Conservation (phyloP, 2,797 vertebrate genomes). For the Sus cebifrons region DNA sequence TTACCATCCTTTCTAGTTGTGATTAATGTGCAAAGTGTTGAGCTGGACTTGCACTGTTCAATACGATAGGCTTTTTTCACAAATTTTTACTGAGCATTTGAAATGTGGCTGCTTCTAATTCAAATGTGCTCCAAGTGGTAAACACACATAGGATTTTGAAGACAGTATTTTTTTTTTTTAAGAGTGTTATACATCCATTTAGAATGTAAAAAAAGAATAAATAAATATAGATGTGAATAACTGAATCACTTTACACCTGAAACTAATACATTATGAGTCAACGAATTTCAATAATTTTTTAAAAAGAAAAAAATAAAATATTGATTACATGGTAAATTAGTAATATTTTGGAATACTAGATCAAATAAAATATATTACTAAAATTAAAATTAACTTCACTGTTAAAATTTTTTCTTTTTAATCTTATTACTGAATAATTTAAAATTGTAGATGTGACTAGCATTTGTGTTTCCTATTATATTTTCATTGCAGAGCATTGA, state of each 20-base stretch:
- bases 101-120: background rate
- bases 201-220: too few relatives aligned
- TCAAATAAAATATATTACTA: background rate
- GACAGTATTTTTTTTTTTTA: background rate
- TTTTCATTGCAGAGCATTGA: background rate
- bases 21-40: background rate
- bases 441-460: background rate
- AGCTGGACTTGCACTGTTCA: background rate
- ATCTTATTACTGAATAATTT: background rate
- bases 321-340: background rate
- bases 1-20: background rate
- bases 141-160: background rate
- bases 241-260: too few relatives aligned
- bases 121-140: background rate
- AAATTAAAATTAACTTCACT: background rate
- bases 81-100: background rate
- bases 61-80: background rate
- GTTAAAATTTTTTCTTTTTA: background rate
- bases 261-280: too few relatives aligned
- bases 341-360: background rate
- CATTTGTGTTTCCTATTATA: background rate
- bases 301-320: background rate
- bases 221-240: too few relatives aligned
- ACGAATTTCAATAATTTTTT: too few relatives aligned
- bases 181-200: background rate